These are phyloP conservation scores for Tetragnatha versicolor DNA, from an alignment of 1,140 invertebrate species.

Conservation along the genomic window DNA sequence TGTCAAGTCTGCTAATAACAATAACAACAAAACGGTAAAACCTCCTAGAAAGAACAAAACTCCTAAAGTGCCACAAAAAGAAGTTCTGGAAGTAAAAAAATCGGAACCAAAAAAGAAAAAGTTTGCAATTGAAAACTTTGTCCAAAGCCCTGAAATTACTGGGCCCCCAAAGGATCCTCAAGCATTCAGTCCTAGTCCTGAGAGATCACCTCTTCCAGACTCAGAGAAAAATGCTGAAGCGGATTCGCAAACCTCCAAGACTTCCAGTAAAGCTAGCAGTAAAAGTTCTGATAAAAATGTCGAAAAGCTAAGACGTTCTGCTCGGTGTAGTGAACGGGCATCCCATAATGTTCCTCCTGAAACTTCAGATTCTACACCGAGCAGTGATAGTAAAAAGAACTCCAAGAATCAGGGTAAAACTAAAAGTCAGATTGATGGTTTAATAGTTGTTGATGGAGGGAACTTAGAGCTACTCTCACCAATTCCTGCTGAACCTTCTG, in stretches of 20 bases:
- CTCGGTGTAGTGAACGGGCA: constrained; percentile 41
- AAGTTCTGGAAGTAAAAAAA: constrained; percentile 26
- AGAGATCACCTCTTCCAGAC: constrained; percentile 13
- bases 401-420: constrained; percentile 13
- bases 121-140: constrained; percentile 38
- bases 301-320: constrained; percentile 37
- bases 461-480: constrained; percentile 23
- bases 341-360: constrained; percentile 11
- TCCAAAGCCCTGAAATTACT: constrained; percentile 34
- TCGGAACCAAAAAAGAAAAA: constrained; percentile 31
- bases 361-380: background rate
- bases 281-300: constrained; percentile 3
- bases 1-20: background rate
- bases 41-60: background rate
- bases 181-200: constrained; percentile 32
- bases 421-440: constrained; percentile 8
- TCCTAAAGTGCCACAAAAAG: constrained; percentile 6
- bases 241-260: background rate
- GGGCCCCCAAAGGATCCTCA: background rate
- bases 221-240: background rate
- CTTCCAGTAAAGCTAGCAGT: background rate
- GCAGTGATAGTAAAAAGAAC: constrained; percentile 14
- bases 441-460: background rate
- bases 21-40: background rate
- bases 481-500: constrained; percentile 37